A percentile compares a stretch with the other conserved stretches of the same genome.
Conservation (phyloP, 2,113 vertebrate genomes). For the Rhabdomys dilectus region DNA sequence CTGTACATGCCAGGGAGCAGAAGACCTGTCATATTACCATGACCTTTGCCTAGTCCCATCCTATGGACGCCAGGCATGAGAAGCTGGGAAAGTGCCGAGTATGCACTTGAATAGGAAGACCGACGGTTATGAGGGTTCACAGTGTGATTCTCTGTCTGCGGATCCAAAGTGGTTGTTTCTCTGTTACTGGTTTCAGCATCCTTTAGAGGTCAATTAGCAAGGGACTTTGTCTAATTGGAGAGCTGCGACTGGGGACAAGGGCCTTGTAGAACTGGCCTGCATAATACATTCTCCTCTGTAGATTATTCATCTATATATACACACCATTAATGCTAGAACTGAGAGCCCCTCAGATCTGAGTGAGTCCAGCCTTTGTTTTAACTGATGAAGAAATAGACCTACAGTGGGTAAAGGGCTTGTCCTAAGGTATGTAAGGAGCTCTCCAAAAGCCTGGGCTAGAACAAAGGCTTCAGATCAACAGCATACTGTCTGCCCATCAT, state of each 20-base stretch:
- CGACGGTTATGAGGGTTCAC: slow-evolving; percentile 18
- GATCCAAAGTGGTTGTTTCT: slow-evolving; percentile 62
- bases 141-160: slow-evolving; percentile 5
- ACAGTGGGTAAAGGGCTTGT: background rate
- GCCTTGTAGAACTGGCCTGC: background rate
- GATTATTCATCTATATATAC: slow-evolving; percentile 35
- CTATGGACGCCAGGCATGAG: background rate
- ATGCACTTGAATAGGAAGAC: background rate
- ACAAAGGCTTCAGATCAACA: background rate
- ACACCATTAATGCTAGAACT: background rate
- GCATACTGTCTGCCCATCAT: background rate
- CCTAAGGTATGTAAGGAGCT: background rate
- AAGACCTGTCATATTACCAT: background rate
- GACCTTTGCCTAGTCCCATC: background rate
- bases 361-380: slow-evolving; percentile 42
- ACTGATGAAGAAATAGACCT: slow-evolving; percentile 14
- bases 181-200: slow-evolving; percentile 59
- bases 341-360: background rate
- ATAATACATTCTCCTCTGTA: slow-evolving; percentile 23
- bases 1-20: background rate
- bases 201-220: slow-evolving; percentile 50
- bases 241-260: slow-evolving; percentile 57
- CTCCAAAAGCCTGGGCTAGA: background rate
- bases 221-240: slow-evolving; percentile 56
- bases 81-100: background rate